A percentile compares a stretch with the other conserved stretches of the same genome.
phyloP scores from a whole-genome alignment of 2,113 vertebrate genomes.

The Alligator mississippiensis region DNA sequence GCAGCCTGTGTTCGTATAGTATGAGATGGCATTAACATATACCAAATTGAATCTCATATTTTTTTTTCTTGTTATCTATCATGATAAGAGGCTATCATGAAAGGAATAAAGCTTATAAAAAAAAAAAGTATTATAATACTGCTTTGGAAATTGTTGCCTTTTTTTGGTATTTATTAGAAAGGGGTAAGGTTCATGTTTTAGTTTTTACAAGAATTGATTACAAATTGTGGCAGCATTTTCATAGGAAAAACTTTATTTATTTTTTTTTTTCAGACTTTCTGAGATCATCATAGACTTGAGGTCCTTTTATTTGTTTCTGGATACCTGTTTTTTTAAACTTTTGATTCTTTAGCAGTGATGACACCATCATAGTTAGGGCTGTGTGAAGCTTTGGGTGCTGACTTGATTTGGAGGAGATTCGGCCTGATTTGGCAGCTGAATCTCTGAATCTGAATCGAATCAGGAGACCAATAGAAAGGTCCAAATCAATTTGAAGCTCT shows the following conservation, averaged over 20 bases:
- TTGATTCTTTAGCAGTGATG: neutral
- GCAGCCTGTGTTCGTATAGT: neutral
- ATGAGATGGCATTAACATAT: neutral
- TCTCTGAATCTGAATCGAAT: no score
- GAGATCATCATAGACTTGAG: neutral
- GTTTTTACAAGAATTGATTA: constrained; percentile 43
- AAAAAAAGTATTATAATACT: constrained; percentile 27
- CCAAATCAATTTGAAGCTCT: no score
- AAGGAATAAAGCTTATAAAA: constrained; percentile 2
- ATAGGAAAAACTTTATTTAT: constrained; percentile 43
- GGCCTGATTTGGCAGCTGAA: no score
- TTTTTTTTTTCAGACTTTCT: neutral
- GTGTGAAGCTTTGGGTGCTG: no score
- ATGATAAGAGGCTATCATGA: constrained; percentile 27
- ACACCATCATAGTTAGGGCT: neutral
- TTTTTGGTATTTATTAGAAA: constrained; percentile 36
- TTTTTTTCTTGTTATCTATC: constrained; percentile 31
- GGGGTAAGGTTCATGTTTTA: constrained; percentile 14
- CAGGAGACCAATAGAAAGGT: no score
- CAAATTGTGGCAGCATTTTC: constrained; percentile 25
- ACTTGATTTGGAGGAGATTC: no score
- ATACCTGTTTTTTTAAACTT: neutral
- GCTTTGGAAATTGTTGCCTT: constrained; percentile 1
- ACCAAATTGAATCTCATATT: neutral
- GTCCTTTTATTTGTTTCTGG: constrained; percentile 19